phyloP scores from a whole-genome alignment of 2,888 invertebrate species.

The Polydrusus cervinus region DNA sequence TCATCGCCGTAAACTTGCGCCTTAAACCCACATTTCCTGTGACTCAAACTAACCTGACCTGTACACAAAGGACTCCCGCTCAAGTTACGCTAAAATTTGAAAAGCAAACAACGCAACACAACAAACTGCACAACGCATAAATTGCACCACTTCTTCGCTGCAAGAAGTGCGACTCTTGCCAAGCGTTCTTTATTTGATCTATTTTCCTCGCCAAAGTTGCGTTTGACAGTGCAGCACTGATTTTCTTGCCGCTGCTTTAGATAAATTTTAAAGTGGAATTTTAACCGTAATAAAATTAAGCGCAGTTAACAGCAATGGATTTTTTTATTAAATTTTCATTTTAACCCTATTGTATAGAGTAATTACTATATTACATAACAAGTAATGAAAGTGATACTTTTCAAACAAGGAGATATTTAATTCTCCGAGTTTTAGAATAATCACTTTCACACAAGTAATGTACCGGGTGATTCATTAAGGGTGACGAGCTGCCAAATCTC shows the following conservation, averaged over 20 bases:
- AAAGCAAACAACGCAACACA: constrained; percentile 40
- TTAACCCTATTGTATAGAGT: too few relatives aligned
- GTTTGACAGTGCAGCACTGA: constrained; percentile 11
- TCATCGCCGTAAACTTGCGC: neutral
- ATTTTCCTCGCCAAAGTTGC: constrained; percentile 21
- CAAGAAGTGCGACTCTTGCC: constrained; percentile 26
- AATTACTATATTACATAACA: too few relatives aligned
- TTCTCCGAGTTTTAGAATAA: too few relatives aligned
- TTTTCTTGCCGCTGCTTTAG: constrained; percentile 23
- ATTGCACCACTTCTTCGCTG: constrained; percentile 31
- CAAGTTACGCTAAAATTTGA: constrained; percentile 24
- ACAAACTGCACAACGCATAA: constrained; percentile 37
- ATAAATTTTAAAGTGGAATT: neutral
- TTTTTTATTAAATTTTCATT: too few relatives aligned
- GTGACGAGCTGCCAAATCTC: too few relatives aligned
- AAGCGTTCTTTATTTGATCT: constrained; percentile 28
- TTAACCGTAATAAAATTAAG: neutral
- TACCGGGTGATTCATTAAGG: too few relatives aligned
- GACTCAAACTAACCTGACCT: constrained; percentile 25
- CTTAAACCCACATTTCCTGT: constrained; percentile 12
- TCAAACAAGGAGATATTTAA: too few relatives aligned
- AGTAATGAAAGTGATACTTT: too few relatives aligned
- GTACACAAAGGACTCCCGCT: constrained; percentile 25
- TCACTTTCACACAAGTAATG: too few relatives aligned
- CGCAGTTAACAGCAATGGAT: too few relatives aligned